Conservation (phyloP, 92 coral and sea anemone species). For the Metridium senile region DNA sequence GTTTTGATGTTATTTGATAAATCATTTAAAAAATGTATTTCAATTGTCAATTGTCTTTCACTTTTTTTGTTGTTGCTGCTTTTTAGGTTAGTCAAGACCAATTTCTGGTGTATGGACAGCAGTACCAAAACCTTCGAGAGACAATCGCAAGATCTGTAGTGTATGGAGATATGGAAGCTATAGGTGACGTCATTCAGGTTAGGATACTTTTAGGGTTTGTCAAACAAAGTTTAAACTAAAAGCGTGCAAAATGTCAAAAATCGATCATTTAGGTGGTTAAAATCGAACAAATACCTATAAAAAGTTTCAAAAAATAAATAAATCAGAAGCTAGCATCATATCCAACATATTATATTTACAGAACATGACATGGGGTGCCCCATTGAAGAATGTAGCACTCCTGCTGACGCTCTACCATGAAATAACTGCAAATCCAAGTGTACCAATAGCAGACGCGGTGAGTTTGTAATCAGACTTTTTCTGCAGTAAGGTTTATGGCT, state of each 20-base stretch:
- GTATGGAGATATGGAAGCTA: conserved; percentile 29
- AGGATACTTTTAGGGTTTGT: no score
- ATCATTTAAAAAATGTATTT: no score
- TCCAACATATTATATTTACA: neutral
- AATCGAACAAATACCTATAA: neutral
- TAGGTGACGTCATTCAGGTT: conserved; percentile 38
- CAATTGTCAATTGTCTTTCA: neutral
- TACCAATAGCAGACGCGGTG: conserved; percentile 5
- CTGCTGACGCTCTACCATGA: neutral
- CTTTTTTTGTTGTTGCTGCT: neutral
- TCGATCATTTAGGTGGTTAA: no score
- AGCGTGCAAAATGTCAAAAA: no score
- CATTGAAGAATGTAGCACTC: neutral
- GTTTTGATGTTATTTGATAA: neutral
- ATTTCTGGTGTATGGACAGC: conserved; percentile 44
- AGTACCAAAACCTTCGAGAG: conserved; percentile 39
- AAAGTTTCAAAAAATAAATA: no score
- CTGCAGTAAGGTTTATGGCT: neutral
- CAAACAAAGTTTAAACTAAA: no score
- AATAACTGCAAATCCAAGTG: conserved; percentile 2
- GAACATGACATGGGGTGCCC: conserved; percentile 11
- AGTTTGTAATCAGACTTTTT: neutral
- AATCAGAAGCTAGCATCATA: no score
- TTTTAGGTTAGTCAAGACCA: conserved; percentile 34
- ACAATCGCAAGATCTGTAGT: conserved; percentile 41